Conservation (phyloP, 2,797 vertebrate genomes). For the Chanos chanos region DNA sequence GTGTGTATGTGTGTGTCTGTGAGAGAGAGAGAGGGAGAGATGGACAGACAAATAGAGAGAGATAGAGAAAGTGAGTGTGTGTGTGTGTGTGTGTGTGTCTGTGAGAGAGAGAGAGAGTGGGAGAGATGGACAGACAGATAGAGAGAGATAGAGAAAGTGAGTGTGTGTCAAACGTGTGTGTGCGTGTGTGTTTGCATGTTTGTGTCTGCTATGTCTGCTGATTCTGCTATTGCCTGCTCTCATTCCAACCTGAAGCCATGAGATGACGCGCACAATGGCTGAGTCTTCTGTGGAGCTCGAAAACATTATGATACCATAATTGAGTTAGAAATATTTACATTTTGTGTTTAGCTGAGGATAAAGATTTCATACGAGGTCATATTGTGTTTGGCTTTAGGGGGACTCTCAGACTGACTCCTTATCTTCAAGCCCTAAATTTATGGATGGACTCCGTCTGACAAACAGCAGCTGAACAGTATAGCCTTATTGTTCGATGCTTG, state of each 20-base stretch:
- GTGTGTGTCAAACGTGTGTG: too few species aligned
- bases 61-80: too few species aligned
- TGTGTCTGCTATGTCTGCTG: neutral
- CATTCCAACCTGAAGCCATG: constrained; percentile 16
- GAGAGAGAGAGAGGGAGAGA: neutral
- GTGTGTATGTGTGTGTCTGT: neutral
- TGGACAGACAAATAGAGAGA: constrained; percentile 24
- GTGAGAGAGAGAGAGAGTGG: too few species aligned
- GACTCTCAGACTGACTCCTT: constrained; percentile 14
- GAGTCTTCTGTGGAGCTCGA: constrained; percentile 19
- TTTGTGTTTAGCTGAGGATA: constrained; percentile 29
- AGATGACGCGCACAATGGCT: constrained; percentile 21
- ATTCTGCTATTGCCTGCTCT: constrained; percentile 34
- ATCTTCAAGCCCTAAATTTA: constrained; percentile 12
- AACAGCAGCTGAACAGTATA: constrained; percentile 9
- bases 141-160: too few species aligned
- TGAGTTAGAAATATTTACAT: constrained; percentile 29
- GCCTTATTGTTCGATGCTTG: constrained; percentile 16
- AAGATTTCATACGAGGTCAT: constrained; percentile 15
- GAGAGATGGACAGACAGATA: too few species aligned
- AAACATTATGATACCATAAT: constrained; percentile 30
- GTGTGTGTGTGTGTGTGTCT: too few species aligned
- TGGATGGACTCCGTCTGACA: constrained; percentile 10
- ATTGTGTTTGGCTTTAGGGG: constrained; percentile 21
- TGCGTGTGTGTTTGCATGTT: too few species aligned